Base-by-base conservation (phyloP, 2,113 vertebrate species). In the Oreochromis spilurus region DNA sequence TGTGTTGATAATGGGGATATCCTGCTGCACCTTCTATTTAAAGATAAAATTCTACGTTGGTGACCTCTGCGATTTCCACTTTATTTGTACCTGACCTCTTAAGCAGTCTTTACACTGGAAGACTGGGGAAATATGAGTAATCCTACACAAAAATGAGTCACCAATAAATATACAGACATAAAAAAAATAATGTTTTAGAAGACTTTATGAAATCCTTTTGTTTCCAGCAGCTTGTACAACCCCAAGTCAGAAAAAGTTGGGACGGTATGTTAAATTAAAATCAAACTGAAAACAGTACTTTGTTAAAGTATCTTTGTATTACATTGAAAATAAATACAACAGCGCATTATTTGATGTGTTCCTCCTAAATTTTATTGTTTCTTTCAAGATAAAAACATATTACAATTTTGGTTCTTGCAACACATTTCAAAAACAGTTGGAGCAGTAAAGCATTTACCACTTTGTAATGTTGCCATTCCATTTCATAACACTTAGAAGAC, bases 1-100 rank as follows among this genome's bases (percentile, higher is more conserved):
- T 50, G 16, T 94, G 93, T 94, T 95, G 91, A 96, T 96, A 92
- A 89, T 53, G 48, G 78, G 94, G 94, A 97, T 86, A 94, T 96
- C 95, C 96, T 96, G 94, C 89, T 81, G 93, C 94, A 11, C 40
- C 40, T 81, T 91, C 82, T 92, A 82, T 89, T 89, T 90, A 31
- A 45, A 45, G 67, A 70, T 13, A 9, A 67, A 14, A 11, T 8
- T 67, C 31, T 65, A 38, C 10, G 0, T 38, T 38, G 6, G 6
- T 21, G 11, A 43, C 62, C 62, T 40, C n/a, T 43, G 36, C 7
- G 7, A 21, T 7, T 36, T 65, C 31, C 60, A 65, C 31, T 36
- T 65, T 65, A 65, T 65, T 36, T 65, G 31, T 36, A 36, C 60
- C n/a, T 65, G 34, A 36, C 31, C 31, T 34, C 7, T 62, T 36